Base-by-base conservation (phyloP, 2,888 invertebrate genomes). In the Diadegma fenestrale region DNA sequence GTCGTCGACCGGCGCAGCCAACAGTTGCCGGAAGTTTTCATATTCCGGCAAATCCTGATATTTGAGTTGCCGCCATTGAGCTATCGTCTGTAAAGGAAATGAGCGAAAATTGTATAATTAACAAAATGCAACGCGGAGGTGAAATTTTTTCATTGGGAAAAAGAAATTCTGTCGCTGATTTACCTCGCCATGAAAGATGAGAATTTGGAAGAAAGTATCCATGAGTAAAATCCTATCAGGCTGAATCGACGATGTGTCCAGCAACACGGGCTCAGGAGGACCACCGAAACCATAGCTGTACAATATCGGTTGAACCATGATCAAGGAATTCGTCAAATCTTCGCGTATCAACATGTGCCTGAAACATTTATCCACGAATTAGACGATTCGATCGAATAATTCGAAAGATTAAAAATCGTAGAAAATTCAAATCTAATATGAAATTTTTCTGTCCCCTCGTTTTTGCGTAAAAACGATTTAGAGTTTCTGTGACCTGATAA, bases 191-290 rank as follows among this genome's bases (percentile, higher is more conserved):
- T 99, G 99, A 94, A 99, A 99, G 92, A 99, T 99, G 80, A 99
- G 96, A 92, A 99, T 99, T 95, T 99, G 99, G 96, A 99, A 99
- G 95, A 99, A 99, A 0, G 99, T 99, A 94, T 99, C 99, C 99
- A 99, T 99, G 78, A 99, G 96, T 64, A 99, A 95, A 91, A 99
- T 99, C 84, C 99, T 96, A 94, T 99, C 99, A 0, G 99, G 97
- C 94, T 99, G 98, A 92, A 99, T 99, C 86, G 99, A 99, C 75
- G 99, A 98, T 3, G 99, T 99, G 94, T 99, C 99, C 51, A 99
- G 95, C 30, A 99, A 95, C 6, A 99, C 99, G 0, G 99, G 99
- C 95, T 99, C 99, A 0, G 99, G 99, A 0, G 99, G 98, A 0
- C 99, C 99, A 91, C 97, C 98, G 94, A 99, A 99, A 88, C 99